Evolutionary conservation across 2,113 vertebrate genomes (phyloP).

Genomic region (Corythornis vintsioides): DNA sequence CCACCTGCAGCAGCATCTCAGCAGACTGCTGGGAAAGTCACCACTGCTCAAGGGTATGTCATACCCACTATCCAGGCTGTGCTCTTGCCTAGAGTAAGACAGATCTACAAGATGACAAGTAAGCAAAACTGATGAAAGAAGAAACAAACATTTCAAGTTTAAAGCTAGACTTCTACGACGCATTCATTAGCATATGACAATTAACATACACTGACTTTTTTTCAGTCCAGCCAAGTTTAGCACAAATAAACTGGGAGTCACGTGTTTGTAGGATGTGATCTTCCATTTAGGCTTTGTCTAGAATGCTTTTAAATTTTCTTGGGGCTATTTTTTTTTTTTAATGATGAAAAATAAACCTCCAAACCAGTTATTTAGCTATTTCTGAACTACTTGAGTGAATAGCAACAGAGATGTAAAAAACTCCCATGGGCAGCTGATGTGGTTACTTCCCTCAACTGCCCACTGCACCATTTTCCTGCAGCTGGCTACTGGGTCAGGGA

Average conservation of each 20-base stretch:
- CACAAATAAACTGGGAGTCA: slow-evolving; percentile 5
- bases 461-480: not conserved
- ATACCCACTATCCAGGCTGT: not conserved
- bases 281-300: not conserved
- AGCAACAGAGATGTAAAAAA: not conserved
- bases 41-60: not conserved
- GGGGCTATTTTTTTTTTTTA: not conserved
- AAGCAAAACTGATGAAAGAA: slow-evolving; percentile 35
- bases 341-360: not conserved
- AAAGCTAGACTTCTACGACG: not conserved
- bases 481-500: not conserved
- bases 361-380: not conserved
- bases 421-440: not conserved
- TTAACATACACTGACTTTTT: slow-evolving; percentile 8
- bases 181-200: not conserved
- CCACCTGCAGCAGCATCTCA: not conserved
- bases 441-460: not conserved
- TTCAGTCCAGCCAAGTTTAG: slow-evolving; percentile 22
- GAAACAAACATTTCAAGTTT: slow-evolving; percentile 56
- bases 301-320: not conserved
- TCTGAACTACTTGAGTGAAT: not conserved
- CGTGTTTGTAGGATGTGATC: not conserved
- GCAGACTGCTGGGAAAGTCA: not conserved
- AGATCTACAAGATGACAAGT: not conserved
- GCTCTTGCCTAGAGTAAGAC: not conserved